Evolutionary conservation across 2,797 vertebrate genomes (phyloP).

Genomic region (Diplodus puntazzo): DNA sequence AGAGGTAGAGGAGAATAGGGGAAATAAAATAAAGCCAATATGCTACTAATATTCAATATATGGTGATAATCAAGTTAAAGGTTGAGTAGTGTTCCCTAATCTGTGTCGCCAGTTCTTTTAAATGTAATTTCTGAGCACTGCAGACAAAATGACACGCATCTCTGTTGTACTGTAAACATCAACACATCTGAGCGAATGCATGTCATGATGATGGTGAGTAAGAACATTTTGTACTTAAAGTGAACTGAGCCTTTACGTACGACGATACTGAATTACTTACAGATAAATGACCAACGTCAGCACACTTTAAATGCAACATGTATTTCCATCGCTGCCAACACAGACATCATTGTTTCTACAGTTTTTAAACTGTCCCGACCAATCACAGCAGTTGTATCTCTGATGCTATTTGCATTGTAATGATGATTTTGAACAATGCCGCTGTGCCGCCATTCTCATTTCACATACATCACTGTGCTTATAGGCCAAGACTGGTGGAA

Average conservation of each 20-base stretch:
- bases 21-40: too few relatives aligned
- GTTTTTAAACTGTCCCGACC: conserved; percentile 5
- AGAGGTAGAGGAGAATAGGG: too few relatives aligned
- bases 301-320: background rate
- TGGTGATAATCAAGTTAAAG: too few relatives aligned
- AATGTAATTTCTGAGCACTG: background rate
- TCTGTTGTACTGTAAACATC: background rate
- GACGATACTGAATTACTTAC: background rate
- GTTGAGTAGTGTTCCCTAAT: too few relatives aligned
- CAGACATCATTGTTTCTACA: background rate
- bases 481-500: conserved; percentile 73
- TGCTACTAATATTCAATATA: too few relatives aligned
- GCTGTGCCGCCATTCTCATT: conserved; percentile 48
- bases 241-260: background rate
- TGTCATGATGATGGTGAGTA: too few relatives aligned
- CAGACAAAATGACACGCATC: background rate
- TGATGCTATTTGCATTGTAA: conserved; percentile 41
- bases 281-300: background rate
- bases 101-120: background rate
- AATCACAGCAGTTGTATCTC: conserved; percentile 27
- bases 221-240: background rate
- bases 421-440: conserved; percentile 72
- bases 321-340: background rate
- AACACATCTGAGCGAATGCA: too few relatives aligned
- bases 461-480: conserved; percentile 70